A percentile compares a stretch with the other conserved stretches of the same genome.
Conservation (phyloP, 1,140 invertebrate genomes). For the Temnothorax longispinosus region DNA sequence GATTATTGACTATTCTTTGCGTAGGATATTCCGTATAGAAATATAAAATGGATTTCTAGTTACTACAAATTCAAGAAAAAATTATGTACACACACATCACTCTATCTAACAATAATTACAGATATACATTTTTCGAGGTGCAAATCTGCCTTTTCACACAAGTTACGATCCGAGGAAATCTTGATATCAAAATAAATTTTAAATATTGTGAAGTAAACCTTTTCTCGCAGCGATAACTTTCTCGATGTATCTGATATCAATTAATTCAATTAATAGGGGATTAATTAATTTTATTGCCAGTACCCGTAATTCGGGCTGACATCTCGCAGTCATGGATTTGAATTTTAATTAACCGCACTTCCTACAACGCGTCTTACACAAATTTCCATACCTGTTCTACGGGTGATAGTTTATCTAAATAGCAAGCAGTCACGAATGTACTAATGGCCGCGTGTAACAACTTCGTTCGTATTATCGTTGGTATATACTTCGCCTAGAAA, state of each 20-base stretch:
- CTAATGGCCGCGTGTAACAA: constrained; percentile 7
- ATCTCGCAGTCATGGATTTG: constrained; percentile 5
- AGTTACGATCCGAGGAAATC: neutral
- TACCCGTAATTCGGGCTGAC: neutral
- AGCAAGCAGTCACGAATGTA: constrained; percentile 28
- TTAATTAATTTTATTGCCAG: constrained; percentile 30
- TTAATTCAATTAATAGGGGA: neutral
- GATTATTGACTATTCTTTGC: neutral
- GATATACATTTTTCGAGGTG: neutral
- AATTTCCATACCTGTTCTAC: constrained; percentile 38
- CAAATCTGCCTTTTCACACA: neutral
- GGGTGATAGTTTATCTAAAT: constrained; percentile 26
- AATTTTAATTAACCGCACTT: constrained; percentile 49
- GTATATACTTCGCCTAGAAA: neutral
- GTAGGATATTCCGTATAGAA: neutral
- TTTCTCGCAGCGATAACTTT: neutral
- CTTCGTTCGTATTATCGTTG: neutral
- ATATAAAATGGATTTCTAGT: neutral
- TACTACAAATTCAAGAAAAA: neutral
- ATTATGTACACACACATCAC: neutral
- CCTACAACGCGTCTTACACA: constrained; percentile 7
- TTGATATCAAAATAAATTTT: neutral
- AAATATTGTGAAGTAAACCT: neutral
- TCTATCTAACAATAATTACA: neutral
- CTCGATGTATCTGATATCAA: neutral